Base-by-base conservation (phyloP, 2,797 vertebrate genomes). In the Huso huso region DNA sequence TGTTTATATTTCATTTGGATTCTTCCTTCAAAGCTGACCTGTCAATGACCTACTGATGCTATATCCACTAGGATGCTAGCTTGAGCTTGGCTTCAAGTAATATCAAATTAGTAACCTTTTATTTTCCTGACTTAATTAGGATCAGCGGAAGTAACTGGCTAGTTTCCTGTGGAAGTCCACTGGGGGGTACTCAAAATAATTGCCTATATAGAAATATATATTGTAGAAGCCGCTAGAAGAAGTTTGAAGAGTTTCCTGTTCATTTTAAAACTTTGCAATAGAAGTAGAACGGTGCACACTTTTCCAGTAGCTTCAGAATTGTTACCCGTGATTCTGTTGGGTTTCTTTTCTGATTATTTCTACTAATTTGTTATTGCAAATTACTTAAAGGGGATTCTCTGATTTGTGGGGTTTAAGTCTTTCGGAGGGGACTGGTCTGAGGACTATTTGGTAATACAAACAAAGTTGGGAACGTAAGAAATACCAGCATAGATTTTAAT, bases 1-100 rank as follows among this genome's bases (percentile, higher is more conserved):
- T 95, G 92, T 95, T 95, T 96, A 92, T 90, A 86, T 95, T 94
- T 91, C 83, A 83, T 90, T 90, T 92, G 89, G 86, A 90, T 84
- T 90, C 86, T 86, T 89, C 84, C 83, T 90, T 90, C 78, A 76
- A 86, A 88, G 85, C 82, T 86, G 92, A 95, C 94, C 92, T 89
- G 62, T 75, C 72, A 57, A 48, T 91, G 90, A 95, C 92, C 94
- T 86, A 63, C 6, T 81, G 75, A 85, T 88, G 82, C 85, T 87
- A 79, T 84, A 89, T 93, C 90, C 90, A 89, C 83, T 73, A 74
- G 66, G 77, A 78, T 80, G 72, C 71, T 72, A 67, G 68, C 73
- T 83, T 75, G 73, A 74, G 70, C 72, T 78, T 76, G 73, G 73
- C 72, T 70, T 57, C 51, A 69, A 23, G 48, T 51, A 18, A 51